Base-by-base conservation (phyloP, 2,113 vertebrate genomes). In the Nematolebias whitei region DNA sequence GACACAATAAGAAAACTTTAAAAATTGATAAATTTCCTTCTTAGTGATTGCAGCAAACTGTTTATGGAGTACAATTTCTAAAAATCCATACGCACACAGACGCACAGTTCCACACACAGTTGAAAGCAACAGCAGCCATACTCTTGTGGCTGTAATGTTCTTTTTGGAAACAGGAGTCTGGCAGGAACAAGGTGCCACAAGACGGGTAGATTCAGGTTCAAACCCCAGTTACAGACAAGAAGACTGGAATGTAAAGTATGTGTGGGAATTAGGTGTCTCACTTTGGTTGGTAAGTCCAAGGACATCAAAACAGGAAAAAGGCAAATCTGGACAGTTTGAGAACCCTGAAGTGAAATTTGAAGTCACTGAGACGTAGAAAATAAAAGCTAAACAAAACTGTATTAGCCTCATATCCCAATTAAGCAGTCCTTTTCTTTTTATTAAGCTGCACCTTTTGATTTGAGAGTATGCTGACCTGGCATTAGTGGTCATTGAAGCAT, bases 141-240 rank as follows among this genome's bases (percentile, higher is more conserved):
- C 24, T 32, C 8, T 24, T 18, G 16, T 52, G 50, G 50, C 24
- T 26, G 20, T 7, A 51, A 16, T 14, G 14, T 26, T 51, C 19
- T 26, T 6, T 29, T 14, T 51, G 23, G 10, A 26, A 51, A 51
- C 19, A 65, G 26, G 19, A 63, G 60, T 14, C 9, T 19, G 14
- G 5, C 29, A 41, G 32, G 60, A 64, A 54, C 24, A 44, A 54
- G 24, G 49, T 43, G 49, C 38, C 38, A 52, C 12, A 24, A 63
- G 15, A 40, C 35, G 23, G 12, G 0, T 24, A 24, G 16, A 43
- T 47, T 39, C 12, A 20, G 19, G 53, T 57, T 23, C 47, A 49
- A 22, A 22, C 19, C 12, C 7, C 22, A 23, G 9, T 29, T 1
- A 15, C 14, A 23, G 20, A 5, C 9, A 55, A 45, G 12, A 2